phyloP scores from a whole-genome alignment of 1,140 invertebrate species.

The Cyphomyrmex costatus region DNA sequence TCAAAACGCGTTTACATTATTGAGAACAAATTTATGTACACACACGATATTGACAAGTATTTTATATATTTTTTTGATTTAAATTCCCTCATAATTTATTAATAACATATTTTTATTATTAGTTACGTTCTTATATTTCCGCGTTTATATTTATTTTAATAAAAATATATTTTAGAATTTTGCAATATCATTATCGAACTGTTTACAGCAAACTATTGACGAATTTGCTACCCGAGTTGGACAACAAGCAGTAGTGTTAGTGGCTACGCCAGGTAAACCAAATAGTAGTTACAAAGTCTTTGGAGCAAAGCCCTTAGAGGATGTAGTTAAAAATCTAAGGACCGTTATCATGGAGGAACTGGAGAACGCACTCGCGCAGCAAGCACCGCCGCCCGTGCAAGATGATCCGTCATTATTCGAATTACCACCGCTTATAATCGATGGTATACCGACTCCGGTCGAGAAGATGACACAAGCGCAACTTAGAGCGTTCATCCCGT shows the following conservation, averaged over 20 bases:
- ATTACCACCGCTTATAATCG: constrained; percentile 97
- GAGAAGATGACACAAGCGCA: constrained; percentile 99
- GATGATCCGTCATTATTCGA: constrained; percentile 98
- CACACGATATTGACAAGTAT: too few relatives aligned
- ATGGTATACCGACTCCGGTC: constrained; percentile 98
- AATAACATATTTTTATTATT: background rate
- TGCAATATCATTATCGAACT: constrained; percentile 16
- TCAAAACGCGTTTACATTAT: too few relatives aligned
- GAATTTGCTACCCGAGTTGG: constrained; percentile 98
- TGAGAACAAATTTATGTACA: too few relatives aligned
- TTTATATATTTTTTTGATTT: too few relatives aligned
- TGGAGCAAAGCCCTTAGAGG: constrained; percentile 98
- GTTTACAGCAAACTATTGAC: constrained; percentile 96
- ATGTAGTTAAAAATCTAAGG: constrained; percentile 96
- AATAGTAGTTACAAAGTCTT: constrained; percentile 98
- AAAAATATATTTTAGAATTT: background rate
- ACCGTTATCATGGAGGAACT: constrained; percentile 97
- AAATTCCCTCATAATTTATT: background rate
- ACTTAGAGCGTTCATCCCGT: constrained; percentile 97
- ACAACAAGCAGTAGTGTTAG: constrained; percentile 98
- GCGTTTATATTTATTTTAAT: background rate
- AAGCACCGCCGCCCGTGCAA: constrained; percentile 96
- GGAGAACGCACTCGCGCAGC: constrained; percentile 96
- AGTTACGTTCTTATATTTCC: background rate
- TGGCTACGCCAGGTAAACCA: constrained; percentile 98